These are phyloP conservation scores for Sphenodon punctatus DNA, from an alignment of 2,797 vertebrate genomes.

Conservation along the genomic window DNA sequence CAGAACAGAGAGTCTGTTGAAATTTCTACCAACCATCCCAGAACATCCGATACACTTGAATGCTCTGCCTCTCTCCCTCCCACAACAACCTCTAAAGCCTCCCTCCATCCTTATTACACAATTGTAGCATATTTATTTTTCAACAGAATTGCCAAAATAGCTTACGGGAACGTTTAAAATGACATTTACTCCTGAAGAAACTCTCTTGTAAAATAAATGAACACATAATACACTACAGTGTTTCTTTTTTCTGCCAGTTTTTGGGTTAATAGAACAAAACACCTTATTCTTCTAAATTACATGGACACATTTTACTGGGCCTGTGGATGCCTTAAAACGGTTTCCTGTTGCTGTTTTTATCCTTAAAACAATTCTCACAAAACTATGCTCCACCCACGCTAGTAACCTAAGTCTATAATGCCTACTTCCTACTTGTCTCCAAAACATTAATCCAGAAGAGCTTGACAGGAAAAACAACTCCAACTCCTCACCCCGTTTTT, in stretches of 20 bases:
- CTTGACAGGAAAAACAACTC: not conserved
- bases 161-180: not conserved
- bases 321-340: not conserved
- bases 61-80: not conserved
- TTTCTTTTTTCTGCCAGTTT: not conserved
- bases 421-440: not conserved
- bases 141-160: not conserved
- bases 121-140: not conserved
- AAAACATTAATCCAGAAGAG: constrained; percentile 1
- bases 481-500: not conserved
- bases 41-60: not conserved
- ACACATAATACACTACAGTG: not conserved
- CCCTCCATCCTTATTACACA: not conserved
- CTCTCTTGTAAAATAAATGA: not conserved
- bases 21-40: not conserved
- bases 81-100: not conserved
- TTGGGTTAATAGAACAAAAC: not conserved
- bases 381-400: not conserved
- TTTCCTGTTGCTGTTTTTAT: not conserved
- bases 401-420: not conserved
- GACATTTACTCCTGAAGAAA: not conserved
- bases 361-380: constrained; percentile 8
- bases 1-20: not conserved
- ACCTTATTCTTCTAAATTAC: not conserved
- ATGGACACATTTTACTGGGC: not conserved